Evolutionary conservation across 2,797 vertebrate genomes (phyloP).

Genomic region (Semotilus atromaculatus): DNA sequence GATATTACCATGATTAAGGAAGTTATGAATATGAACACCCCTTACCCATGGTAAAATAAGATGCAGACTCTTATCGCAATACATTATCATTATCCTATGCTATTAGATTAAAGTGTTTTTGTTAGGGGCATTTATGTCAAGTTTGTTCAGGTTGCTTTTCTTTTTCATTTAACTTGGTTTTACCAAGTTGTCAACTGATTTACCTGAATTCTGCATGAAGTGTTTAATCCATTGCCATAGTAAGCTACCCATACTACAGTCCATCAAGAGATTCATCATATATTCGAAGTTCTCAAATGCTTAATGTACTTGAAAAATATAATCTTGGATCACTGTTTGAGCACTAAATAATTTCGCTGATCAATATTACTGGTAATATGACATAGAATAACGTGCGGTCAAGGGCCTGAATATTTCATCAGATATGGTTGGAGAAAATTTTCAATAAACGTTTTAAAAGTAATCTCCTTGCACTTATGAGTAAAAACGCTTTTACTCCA

Average conservation of each 20-base stretch:
- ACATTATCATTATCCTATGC: not conserved
- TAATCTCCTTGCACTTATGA: slow-evolving; percentile 57
- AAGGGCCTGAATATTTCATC: slow-evolving; percentile 64
- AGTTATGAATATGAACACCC: not conserved
- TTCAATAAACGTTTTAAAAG: slow-evolving; percentile 57
- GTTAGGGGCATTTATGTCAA: not conserved
- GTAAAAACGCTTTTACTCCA: slow-evolving; percentile 51
- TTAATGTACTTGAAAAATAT: slow-evolving; percentile 63
- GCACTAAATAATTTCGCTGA: slow-evolving; percentile 61
- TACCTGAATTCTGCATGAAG: not conserved
- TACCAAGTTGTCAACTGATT: not conserved
- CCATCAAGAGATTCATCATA: slow-evolving; percentile 44
- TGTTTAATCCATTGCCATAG: not conserved
- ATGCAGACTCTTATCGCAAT: too few species aligned
- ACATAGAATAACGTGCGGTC: slow-evolving; percentile 50
- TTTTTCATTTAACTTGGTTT: not conserved
- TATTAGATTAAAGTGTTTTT: not conserved
- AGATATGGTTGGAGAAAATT: slow-evolving; percentile 47
- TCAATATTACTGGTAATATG: slow-evolving; percentile 55
- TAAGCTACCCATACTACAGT: not conserved
- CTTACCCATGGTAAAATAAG: not conserved
- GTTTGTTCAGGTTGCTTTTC: not conserved
- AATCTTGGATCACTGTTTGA: slow-evolving; percentile 54
- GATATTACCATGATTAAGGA: not conserved
- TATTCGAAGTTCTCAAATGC: slow-evolving; percentile 30